These are phyloP conservation scores for Halictus ligatus DNA, from an alignment of 2,888 invertebrate genomes.

Conservation along the genomic window DNA sequence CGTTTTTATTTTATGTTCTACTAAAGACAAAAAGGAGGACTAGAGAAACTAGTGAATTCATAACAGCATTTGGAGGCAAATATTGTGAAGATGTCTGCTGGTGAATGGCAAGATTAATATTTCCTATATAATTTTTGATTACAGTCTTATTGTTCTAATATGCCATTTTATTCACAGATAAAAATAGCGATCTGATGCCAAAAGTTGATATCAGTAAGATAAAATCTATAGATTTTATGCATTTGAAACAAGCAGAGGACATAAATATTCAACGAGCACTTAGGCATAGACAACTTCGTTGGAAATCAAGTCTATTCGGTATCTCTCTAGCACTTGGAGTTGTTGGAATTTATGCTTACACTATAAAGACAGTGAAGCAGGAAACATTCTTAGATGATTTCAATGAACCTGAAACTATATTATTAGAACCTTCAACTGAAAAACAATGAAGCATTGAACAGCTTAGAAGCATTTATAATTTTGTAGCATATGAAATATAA, in stretches of 20 bases:
- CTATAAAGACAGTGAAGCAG: slow-evolving; percentile 94
- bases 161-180: slow-evolving; percentile 41
- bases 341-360: slow-evolving; percentile 93
- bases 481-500: background rate
- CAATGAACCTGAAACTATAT: slow-evolving; percentile 90
- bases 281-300: slow-evolving; percentile 87
- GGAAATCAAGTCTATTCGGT: slow-evolving; percentile 89
- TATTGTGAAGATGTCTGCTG: slow-evolving; percentile 50
- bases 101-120: slow-evolving; percentile 59
- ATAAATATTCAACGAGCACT: slow-evolving; percentile 91
- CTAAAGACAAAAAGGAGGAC: background rate
- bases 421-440: background rate
- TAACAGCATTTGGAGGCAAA: background rate
- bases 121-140: background rate
- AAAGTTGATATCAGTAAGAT: slow-evolving; percentile 84
- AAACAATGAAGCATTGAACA: background rate
- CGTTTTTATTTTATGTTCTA: slow-evolving; percentile 7
- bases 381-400: slow-evolving; percentile 98
- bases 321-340: slow-evolving; percentile 88
- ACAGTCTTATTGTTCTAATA: background rate
- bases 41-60: background rate
- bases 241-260: slow-evolving; percentile 92
- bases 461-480: slow-evolving; percentile 11
- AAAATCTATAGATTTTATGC: slow-evolving; percentile 89
- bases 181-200: slow-evolving; percentile 85